Evolutionary conservation across 2,797 vertebrate genomes (phyloP).

Genomic region (Margarornis squamiger): DNA sequence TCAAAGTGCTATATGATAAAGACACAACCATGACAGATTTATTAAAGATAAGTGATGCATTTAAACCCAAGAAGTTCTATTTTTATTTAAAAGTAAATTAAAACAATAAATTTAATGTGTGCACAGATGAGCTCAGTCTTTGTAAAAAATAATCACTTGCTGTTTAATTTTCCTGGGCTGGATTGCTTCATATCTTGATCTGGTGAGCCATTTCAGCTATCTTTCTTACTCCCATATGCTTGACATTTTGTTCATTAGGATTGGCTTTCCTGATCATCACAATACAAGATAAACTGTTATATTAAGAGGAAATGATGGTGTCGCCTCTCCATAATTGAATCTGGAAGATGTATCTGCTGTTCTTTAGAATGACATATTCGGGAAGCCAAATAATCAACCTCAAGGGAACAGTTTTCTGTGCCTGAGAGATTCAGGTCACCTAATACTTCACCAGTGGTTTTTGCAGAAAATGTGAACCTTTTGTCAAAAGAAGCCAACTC

Average conservation of each 20-base stretch:
- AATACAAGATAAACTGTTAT: slow-evolving; percentile 77
- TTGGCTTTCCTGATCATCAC: slow-evolving; percentile 67
- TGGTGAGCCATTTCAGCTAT: slow-evolving; percentile 69
- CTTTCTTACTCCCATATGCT: slow-evolving; percentile 54
- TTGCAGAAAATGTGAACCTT: slow-evolving; percentile 43
- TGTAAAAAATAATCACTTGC: slow-evolving; percentile 57
- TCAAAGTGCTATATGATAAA: slow-evolving; percentile 75
- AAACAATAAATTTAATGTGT: slow-evolving; percentile 82
- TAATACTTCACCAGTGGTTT: slow-evolving; percentile 34
- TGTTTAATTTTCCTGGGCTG: slow-evolving; percentile 78
- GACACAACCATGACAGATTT: slow-evolving; percentile 79
- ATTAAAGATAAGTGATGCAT: slow-evolving; percentile 79
- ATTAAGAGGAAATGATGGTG: slow-evolving; percentile 76
- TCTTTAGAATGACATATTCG: slow-evolving; percentile 66
- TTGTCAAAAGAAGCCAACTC: slow-evolving; percentile 40
- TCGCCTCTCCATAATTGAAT: slow-evolving; percentile 76
- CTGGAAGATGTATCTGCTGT: slow-evolving; percentile 73
- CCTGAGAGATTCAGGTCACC: neutral
- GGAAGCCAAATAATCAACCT: slow-evolving; percentile 63
- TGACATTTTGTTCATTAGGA: slow-evolving; percentile 73
- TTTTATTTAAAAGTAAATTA: slow-evolving; percentile 85
- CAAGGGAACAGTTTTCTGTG: slow-evolving; percentile 25
- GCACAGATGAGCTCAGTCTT: slow-evolving; percentile 73
- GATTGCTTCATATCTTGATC: slow-evolving; percentile 71
- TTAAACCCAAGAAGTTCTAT: slow-evolving; percentile 78